Evolutionary conservation across 2,888 invertebrate genomes (phyloP).

Genomic region (Lasioglossum leucozonium): DNA sequence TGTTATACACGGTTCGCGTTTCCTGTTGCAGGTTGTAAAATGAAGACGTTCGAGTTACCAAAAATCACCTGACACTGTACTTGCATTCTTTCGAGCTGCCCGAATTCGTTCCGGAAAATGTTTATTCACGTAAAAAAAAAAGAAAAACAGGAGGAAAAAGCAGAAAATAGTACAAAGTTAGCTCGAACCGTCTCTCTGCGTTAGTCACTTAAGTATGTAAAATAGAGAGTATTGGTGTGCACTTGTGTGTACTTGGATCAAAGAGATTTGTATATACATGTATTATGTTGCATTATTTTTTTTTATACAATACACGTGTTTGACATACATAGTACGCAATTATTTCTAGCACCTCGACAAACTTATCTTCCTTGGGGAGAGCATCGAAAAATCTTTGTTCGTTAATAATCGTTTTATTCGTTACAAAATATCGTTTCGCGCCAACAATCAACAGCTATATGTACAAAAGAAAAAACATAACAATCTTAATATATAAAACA

Average conservation of each 20-base stretch:
- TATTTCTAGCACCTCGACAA: not conserved
- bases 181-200: constrained; percentile 35
- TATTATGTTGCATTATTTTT: constrained; percentile 67
- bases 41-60: constrained; percentile 41
- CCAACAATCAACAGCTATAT: not conserved
- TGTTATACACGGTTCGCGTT: not conserved
- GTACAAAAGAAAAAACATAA: constrained; percentile 1
- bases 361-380: too few relatives aligned
- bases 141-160: not conserved
- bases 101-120: constrained; percentile 18
- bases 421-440: not conserved
- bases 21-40: constrained; percentile 44
- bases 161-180: constrained; percentile 56
- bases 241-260: constrained; percentile 45
- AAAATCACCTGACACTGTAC: constrained; percentile 4
- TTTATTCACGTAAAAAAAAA: not conserved
- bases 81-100: not conserved
- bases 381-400: too few relatives aligned
- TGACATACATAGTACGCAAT: constrained; percentile 38
- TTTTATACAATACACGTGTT: constrained; percentile 68
- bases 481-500: not conserved
- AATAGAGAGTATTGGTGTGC: constrained; percentile 46
- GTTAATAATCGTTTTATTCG: not conserved
- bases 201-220: constrained; percentile 53
- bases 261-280: constrained; percentile 62